Conservation (phyloP, 2,797 vertebrate species). For the Nyctibius grandis region DNA sequence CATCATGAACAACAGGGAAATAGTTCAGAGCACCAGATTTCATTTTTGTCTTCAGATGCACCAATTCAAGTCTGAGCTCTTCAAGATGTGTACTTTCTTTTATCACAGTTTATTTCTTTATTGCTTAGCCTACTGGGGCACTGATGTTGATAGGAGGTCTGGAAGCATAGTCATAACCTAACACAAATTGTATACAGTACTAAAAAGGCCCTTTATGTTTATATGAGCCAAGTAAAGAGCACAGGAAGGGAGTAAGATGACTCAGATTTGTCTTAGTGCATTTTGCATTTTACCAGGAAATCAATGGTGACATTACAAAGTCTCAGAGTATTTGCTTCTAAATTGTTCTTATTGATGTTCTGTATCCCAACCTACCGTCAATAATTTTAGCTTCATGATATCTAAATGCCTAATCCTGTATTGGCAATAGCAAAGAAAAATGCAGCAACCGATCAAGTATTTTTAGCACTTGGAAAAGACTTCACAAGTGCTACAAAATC, state of each 20-base stretch:
- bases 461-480: background rate
- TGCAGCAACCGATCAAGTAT: background rate
- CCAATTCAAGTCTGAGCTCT: background rate
- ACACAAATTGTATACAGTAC: background rate
- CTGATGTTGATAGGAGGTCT: background rate
- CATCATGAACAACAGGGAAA: background rate
- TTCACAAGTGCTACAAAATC: background rate
- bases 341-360: background rate
- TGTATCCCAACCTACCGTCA: background rate
- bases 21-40: background rate
- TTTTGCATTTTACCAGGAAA: background rate
- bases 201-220: background rate
- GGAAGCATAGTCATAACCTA: background rate
- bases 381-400: background rate
- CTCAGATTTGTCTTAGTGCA: background rate
- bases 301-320: background rate
- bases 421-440: background rate
- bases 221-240: background rate
- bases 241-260: background rate
- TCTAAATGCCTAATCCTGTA: background rate
- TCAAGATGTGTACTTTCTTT: background rate
- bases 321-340: background rate
- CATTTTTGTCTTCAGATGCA: background rate
- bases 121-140: background rate
- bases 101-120: background rate